phyloP scores from a whole-genome alignment of 2,888 invertebrate species.

The Plebejus melissa region DNA sequence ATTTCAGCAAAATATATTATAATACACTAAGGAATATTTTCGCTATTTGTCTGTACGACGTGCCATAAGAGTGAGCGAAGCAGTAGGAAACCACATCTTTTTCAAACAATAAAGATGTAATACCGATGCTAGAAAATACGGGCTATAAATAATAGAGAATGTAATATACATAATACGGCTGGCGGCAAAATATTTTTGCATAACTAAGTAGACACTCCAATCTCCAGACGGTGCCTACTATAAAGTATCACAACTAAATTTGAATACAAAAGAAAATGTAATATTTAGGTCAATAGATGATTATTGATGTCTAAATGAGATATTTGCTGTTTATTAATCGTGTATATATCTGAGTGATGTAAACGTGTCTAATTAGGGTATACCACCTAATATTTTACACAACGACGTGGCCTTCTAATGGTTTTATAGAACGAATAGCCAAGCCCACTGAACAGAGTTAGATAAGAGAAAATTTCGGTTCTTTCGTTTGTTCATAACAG shows the following conservation, averaged over 20 bases:
- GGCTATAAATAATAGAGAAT: slow-evolving; percentile 5
- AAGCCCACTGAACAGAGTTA: background rate
- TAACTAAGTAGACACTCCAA: slow-evolving; percentile 10
- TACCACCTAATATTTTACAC: too few relatives aligned
- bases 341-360: too few relatives aligned
- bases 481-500: background rate
- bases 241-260: background rate
- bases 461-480: background rate
- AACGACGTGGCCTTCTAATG: too few relatives aligned
- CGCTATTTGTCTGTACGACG: background rate
- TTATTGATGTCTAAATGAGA: background rate
- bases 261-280: slow-evolving; percentile 4
- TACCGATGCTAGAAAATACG: background rate
- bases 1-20: too few relatives aligned
- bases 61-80: background rate
- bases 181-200: slow-evolving; percentile 15
- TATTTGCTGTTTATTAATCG: background rate
- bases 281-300: background rate
- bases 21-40: background rate
- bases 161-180: slow-evolving; percentile 12
- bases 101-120: background rate
- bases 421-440: background rate
- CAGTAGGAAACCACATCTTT: background rate
- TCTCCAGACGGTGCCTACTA: background rate
- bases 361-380: too few relatives aligned